A percentile compares a stretch with the other conserved stretches of the same genome.
These are phyloP conservation scores for Myocastor coypus DNA, from an alignment of 2,113 vertebrate species.

Conservation along the genomic window DNA sequence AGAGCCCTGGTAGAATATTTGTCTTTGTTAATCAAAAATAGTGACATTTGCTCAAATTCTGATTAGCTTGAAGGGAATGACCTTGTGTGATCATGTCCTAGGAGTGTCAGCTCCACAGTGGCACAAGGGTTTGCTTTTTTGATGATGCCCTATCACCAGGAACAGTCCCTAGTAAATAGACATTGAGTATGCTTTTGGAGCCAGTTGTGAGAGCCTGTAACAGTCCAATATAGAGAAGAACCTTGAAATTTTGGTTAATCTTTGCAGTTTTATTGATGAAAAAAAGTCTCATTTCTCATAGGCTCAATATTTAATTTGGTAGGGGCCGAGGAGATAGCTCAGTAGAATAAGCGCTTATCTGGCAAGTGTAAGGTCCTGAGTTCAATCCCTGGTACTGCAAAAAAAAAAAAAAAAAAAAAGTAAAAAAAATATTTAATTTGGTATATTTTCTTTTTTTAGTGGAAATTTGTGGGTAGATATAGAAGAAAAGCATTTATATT, in stretches of 20 bases:
- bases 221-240: background rate
- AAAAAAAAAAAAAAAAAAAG: too few species aligned
- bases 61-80: conserved; percentile 13
- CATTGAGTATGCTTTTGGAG: conserved; percentile 31
- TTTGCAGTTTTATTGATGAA: conserved; percentile 61
- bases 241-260: conserved; percentile 50
- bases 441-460: conserved; percentile 56
- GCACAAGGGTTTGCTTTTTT: conserved; percentile 39
- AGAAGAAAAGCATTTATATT: conserved; percentile 30
- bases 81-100: background rate
- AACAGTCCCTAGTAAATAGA: background rate
- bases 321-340: too few species aligned
- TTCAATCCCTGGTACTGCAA: too few species aligned
- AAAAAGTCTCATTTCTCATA: conserved; percentile 53
- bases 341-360: too few species aligned
- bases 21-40: conserved; percentile 32
- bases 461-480: conserved; percentile 9
- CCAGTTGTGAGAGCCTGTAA: conserved; percentile 27
- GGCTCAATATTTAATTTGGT: conserved; percentile 46
- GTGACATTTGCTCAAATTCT: conserved; percentile 30
- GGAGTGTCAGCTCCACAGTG: background rate
- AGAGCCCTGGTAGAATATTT: conserved; percentile 1
- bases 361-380: too few species aligned
- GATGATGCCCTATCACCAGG: background rate
- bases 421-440: conserved; percentile 49